Evolutionary conservation across 2,113 vertebrate genomes (phyloP).

Genomic region (Opisthocomus hoazin): DNA sequence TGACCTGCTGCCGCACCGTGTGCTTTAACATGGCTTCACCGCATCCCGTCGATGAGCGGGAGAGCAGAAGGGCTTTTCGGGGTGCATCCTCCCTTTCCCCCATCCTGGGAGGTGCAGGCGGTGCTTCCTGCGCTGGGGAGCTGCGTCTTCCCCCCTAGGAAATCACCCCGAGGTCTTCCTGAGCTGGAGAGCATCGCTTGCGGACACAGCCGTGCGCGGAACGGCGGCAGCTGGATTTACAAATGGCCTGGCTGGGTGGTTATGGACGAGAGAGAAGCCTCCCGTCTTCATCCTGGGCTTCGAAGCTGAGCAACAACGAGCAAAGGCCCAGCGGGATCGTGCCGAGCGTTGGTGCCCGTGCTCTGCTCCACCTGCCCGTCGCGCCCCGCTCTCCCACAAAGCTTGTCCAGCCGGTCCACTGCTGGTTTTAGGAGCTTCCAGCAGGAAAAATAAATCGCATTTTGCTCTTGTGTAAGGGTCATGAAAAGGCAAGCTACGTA

Average conservation of each 20-base stretch:
- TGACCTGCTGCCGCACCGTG: rapidly evolving
- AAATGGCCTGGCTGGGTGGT: too few species aligned
- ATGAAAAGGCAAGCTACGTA: background rate
- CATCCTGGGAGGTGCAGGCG: rapidly evolving
- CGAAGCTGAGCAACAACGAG: background rate
- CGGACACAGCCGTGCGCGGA: rapidly evolving
- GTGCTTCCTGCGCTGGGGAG: background rate
- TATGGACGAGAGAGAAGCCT: background rate
- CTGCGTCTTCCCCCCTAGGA: background rate
- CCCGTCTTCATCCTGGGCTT: background rate
- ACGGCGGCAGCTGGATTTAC: background rate
- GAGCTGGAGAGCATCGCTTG: background rate
- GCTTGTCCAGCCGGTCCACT: rapidly evolving
- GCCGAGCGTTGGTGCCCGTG: background rate
- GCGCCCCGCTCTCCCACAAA: too few species aligned
- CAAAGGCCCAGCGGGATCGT: rapidly evolving
- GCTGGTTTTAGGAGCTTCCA: background rate
- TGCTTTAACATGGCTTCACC: background rate
- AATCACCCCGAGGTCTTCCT: background rate
- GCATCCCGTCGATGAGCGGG: rapidly evolving
- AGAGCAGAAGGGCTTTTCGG: background rate
- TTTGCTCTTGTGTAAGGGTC: background rate
- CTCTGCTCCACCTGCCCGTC: background rate
- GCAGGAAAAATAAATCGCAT: background rate
- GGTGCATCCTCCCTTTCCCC: background rate